phyloP scores from a whole-genome alignment of 2,888 invertebrate species.

The Brachyptera risi region DNA sequence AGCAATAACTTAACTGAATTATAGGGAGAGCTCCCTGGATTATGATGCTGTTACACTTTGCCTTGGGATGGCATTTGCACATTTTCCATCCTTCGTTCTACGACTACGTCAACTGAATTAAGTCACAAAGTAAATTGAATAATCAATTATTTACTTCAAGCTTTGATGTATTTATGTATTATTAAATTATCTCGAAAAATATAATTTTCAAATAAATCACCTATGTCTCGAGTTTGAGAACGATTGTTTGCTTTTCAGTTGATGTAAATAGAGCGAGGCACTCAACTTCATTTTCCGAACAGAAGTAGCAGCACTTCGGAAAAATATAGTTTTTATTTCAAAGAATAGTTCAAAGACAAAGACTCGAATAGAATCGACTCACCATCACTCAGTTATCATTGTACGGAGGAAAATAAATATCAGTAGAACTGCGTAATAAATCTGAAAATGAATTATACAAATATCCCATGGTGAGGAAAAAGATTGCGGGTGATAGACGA shows the following conservation, averaged over 20 bases:
- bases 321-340: not conserved
- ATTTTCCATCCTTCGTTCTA: not conserved
- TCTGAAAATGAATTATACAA: no score
- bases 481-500: no score
- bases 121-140: constrained; percentile 12
- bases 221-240: not conserved
- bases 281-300: not conserved
- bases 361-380: no score
- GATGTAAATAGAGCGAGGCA: not conserved
- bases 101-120: not conserved
- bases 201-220: not conserved
- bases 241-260: not conserved
- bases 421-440: no score
- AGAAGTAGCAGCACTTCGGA: not conserved
- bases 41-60: not conserved
- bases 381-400: no score
- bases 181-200: not conserved
- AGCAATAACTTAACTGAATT: constrained; percentile 14
- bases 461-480: no score
- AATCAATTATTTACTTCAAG: constrained; percentile 9
- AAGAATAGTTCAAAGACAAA: no score
- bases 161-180: not conserved
- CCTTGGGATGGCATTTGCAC: constrained; percentile 1
- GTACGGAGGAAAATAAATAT: no score
- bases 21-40: not conserved